Percentiles rank a stretch among this genome's conserved stretches.
These are phyloP conservation scores for Amniataba percoides DNA, from an alignment of 2,797 vertebrate genomes.

Conservation along the genomic window DNA sequence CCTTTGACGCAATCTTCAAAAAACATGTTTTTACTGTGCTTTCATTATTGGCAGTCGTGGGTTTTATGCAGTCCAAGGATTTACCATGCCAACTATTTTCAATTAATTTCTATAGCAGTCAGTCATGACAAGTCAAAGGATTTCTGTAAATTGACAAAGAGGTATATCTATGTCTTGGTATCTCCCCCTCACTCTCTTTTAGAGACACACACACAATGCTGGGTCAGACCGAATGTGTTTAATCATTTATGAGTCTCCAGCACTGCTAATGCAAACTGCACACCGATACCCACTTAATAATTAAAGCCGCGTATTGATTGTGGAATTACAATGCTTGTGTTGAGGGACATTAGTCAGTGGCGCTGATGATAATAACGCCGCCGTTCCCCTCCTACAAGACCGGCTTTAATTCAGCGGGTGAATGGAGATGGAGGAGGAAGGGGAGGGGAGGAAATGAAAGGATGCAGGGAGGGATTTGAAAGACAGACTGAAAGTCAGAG, in stretches of 20 bases:
- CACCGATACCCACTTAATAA: constrained; percentile 79
- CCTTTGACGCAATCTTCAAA: constrained; percentile 4
- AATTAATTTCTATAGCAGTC: constrained; percentile 26
- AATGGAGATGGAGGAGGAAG: constrained; percentile 20
- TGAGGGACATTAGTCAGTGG: constrained; percentile 75
- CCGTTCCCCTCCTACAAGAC: constrained; percentile 63
- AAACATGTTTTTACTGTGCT: constrained; percentile 28
- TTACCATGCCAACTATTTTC: constrained; percentile 15
- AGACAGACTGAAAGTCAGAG: constrained; percentile 33
- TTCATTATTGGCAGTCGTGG: constrained; percentile 22
- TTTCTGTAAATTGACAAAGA: constrained; percentile 38
- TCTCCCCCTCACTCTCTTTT: not conserved
- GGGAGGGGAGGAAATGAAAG: constrained; percentile 12
- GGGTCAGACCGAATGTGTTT: constrained; percentile 64
- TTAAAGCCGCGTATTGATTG: constrained; percentile 80
- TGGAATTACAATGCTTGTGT: constrained; percentile 75
- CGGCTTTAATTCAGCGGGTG: constrained; percentile 53
- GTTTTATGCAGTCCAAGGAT: constrained; percentile 14
- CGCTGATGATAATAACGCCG: constrained; percentile 69
- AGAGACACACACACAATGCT: constrained; percentile 23
- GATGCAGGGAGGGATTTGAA: constrained; percentile 25
- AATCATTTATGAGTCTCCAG: constrained; percentile 74
- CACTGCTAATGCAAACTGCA: constrained; percentile 72
- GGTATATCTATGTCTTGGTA: constrained; percentile 24
- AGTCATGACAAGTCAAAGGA: constrained; percentile 34